Evolutionary conservation across 2,113 vertebrate species (phyloP), one percentile per base, ranked within the genome.

Genomic region (Alexandromys fortis): DNA sequence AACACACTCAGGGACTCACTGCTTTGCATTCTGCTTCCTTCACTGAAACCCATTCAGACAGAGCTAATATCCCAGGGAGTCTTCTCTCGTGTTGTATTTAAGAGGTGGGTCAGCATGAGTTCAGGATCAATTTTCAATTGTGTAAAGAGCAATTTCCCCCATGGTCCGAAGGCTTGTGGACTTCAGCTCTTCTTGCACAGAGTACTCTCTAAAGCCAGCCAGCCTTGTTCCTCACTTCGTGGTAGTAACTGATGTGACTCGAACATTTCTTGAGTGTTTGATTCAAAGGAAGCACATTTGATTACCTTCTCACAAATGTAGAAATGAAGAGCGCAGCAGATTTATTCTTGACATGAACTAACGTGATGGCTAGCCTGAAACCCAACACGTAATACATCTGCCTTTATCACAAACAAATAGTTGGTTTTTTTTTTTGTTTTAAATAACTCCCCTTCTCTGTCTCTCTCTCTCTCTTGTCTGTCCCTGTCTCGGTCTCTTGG

Each of bases 111-210:
- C 92, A 92, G 87, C 93, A 47, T 87, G 78, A 67, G 75, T 93
- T 94, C 77, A 89, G 93, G 97, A 93, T 96, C 95, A 95, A 82
- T 97, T 96, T 97, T 92, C 93, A 94, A 45, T 94, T 88, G 63
- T 95, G 68, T 94, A 88, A 96, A 97, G 95, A 96, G 90, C 77
- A 94, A 81, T 95, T 97, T 97, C 91, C 97, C 96, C 52, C 77
- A 63, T 86, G 67, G 89, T 79, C 28, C 75, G 88, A 94, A 96
- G 90, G 81, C 88, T 96, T 10, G 0, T 86, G 76, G 73, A 92
- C 90, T 97, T 94, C 21, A 68, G 65, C 78, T 92, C 2, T 68
- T 10, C 83, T 93, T 82, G 28, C 22, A 45, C 35, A 45, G 92
- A 85, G 58, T 73, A 58, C 92, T 76, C 82, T 92, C 35, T 85